Conservation (phyloP, 53 echinoderm and acorn worm genomes). For the Zoroaster sp. region DNA sequence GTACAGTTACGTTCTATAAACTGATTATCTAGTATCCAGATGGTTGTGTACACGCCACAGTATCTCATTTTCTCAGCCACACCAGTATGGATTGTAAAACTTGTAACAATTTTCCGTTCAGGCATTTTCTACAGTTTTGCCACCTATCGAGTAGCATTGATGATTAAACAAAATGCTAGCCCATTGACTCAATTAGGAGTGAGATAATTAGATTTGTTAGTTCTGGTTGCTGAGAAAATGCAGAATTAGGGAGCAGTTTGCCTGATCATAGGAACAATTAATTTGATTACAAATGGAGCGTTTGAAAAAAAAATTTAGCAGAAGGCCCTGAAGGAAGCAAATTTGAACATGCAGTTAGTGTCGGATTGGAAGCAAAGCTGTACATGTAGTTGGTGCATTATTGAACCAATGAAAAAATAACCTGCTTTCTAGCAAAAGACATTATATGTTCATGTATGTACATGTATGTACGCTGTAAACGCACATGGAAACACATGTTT, state of each 20-base stretch:
- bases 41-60: background rate
- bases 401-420: too few species aligned
- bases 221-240: background rate
- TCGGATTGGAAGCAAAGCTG: background rate
- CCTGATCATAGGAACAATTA: constrained; percentile 30
- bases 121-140: background rate
- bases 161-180: background rate
- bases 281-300: constrained; percentile 7
- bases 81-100: background rate
- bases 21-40: background rate
- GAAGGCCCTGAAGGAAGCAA: background rate
- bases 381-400: background rate
- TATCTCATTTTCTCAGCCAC: background rate
- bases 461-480: too few species aligned
- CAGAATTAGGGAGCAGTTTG: constrained; percentile 40
- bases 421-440: too few species aligned
- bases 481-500: too few species aligned
- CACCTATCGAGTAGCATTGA: background rate
- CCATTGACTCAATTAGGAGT: constrained; percentile 2
- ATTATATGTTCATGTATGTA: too few species aligned
- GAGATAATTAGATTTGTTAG: constrained; percentile 25
- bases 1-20: constrained; percentile 19
- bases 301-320: background rate
- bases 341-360: background rate
- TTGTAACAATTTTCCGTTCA: constrained; percentile 32